phyloP scores from a whole-genome alignment of 2,888 invertebrate genomes.

The Eurytoma californica region DNA sequence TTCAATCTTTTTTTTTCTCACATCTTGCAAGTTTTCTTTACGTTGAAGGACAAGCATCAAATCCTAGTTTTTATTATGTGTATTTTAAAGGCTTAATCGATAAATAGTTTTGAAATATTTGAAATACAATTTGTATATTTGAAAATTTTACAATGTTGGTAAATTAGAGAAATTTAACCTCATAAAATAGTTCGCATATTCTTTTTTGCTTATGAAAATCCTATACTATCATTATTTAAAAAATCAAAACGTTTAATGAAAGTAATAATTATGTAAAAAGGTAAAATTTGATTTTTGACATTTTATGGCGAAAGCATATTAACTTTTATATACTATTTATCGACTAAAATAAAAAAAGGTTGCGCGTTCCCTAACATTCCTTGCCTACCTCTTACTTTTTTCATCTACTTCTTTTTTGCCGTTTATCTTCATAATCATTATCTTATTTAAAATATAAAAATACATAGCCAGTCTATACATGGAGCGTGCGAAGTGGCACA shows the following conservation, averaged over 20 bases:
- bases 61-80: constrained; percentile 24
- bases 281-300: too few relatives aligned
- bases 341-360: constrained; percentile 35
- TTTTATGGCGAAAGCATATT: not conserved
- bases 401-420: too few relatives aligned
- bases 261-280: too few relatives aligned
- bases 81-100: constrained; percentile 23
- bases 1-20: constrained; percentile 20
- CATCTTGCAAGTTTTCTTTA: constrained; percentile 32
- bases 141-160: too few relatives aligned
- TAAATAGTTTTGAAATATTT: constrained; percentile 36
- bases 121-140: too few relatives aligned
- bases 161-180: too few relatives aligned
- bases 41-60: constrained; percentile 11
- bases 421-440: constrained; percentile 30
- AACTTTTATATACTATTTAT: constrained; percentile 35
- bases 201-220: too few relatives aligned
- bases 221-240: too few relatives aligned
- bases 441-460: constrained; percentile 74
- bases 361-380: constrained; percentile 36
- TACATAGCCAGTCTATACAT: constrained; percentile 76
- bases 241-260: too few relatives aligned
- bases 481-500: constrained; percentile 74
- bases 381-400: constrained; percentile 40
- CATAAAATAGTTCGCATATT: too few relatives aligned